Evolutionary conservation across 2,888 invertebrate genomes (phyloP), one percentile per base, ranked within the genome.

Genomic region (Ormyrus pomaceus): DNA sequence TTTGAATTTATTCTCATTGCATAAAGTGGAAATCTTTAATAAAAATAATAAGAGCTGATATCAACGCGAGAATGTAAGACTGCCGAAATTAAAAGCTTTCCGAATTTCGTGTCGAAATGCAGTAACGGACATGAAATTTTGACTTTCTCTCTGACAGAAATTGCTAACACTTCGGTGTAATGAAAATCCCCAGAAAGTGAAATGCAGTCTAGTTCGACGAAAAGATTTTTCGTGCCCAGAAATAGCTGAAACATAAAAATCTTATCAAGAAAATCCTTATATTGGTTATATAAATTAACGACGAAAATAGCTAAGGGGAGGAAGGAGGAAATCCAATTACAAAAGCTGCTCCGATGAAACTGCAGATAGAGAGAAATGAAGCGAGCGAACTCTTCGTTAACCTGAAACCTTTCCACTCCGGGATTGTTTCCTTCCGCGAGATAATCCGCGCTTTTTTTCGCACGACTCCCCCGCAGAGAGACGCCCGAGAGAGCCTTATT

Each of bases 391-490:
- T 13, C 55, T 64, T 62, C 62, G 7, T 72, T 55, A 55, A 64
- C 46, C 62, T n/a, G 8, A 55, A 64, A 46, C 51, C n/a, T 50
- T 34, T 19, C 19, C 53, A 68, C 5, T 10, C 11, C 6, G 45
- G 11, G 59, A 61, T 76, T 48, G 56, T 59, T 69, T 68, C 68
- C 68, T 68, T 69, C 61, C 61, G 59, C 11, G 51, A 34, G 34
- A 34, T 34, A 34, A n/a, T 56, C 6, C 19, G 13, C 9, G 0
- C 34, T 11, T 55, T 53, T 46, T 74, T 53, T 64, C 64, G 64
- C 64, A 62, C 55, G 73, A 46, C 9, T 10, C 62, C 10, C 34
- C 10, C 10, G 6, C 4, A 19, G 55, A 55, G 13, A 55, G 55
- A 55, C 34, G 7, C 2, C 3, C 46, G 34, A 19, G 19, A 19